phyloP scores from a whole-genome alignment of 1,140 invertebrate species.

The Mylabris phalerata region DNA sequence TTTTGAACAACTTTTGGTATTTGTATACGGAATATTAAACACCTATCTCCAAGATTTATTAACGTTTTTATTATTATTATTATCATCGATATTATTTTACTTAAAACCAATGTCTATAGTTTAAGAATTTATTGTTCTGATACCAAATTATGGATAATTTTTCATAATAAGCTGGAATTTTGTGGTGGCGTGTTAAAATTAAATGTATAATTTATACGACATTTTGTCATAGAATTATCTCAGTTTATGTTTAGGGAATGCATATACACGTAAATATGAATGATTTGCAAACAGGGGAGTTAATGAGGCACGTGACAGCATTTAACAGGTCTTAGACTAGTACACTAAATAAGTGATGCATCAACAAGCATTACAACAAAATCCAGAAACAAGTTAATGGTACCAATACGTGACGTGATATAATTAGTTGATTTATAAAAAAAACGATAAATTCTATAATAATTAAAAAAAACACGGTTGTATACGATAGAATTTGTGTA shows the following conservation, averaged over 20 bases:
- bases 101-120: not conserved
- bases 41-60: not conserved
- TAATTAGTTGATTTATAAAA: not conserved
- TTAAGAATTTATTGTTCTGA: not conserved
- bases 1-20: conserved; percentile 3
- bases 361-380: conserved; percentile 11
- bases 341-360: conserved; percentile 9
- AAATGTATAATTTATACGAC: conserved; percentile 10
- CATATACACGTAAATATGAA: conserved; percentile 16
- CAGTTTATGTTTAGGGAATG: conserved; percentile 8
- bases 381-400: conserved; percentile 5
- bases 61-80: not conserved
- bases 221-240: conserved; percentile 12
- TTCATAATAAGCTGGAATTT: conserved; percentile 5
- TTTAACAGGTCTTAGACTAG: conserved; percentile 15
- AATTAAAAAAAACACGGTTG: too few relatives aligned
- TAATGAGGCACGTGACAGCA: conserved; percentile 15
- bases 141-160: not conserved
- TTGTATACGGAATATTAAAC: conserved; percentile 1
- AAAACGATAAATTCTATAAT: too few relatives aligned
- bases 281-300: conserved; percentile 15
- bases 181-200: conserved; percentile 10
- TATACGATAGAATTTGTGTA: too few relatives aligned
- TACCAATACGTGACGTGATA: conserved; percentile 11
- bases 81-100: not conserved